A percentile compares a stretch with the other conserved stretches of the same genome.
phyloP scores from a whole-genome alignment of 2,888 invertebrate genomes.

The Sturmia bella region DNA sequence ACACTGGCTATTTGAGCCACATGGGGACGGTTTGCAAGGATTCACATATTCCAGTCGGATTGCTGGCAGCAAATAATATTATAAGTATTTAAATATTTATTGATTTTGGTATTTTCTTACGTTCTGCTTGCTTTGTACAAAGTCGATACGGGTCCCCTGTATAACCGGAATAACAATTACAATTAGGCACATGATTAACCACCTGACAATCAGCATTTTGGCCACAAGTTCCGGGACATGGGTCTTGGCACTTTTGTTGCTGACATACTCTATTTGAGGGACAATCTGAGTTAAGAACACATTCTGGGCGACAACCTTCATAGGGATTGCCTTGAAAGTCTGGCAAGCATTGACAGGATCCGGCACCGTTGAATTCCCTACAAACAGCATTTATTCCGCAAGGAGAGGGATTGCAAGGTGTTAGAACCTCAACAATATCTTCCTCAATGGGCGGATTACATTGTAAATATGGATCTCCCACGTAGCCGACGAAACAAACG shows the following conservation, averaged over 20 bases:
- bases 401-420: conserved; percentile 85
- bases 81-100: conserved; percentile 66
- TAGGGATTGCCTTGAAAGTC: conserved; percentile 91
- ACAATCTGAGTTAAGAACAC: conserved; percentile 88
- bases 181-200: conserved; percentile 87
- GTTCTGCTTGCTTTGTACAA: conserved; percentile 83
- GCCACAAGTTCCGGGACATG: conserved; percentile 90
- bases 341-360: conserved; percentile 87
- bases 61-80: conserved; percentile 71
- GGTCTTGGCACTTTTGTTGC: conserved; percentile 89
- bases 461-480: conserved; percentile 89
- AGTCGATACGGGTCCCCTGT: conserved; percentile 88
- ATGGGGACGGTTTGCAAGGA: conserved; percentile 88
- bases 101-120: conserved; percentile 82
- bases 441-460: conserved; percentile 82
- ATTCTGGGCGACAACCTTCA: conserved; percentile 89
- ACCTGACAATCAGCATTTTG: conserved; percentile 89
- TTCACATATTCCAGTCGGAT: conserved; percentile 81
- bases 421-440: conserved; percentile 82
- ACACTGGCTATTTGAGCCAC: conserved; percentile 89
- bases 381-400: conserved; percentile 89
- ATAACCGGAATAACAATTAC: conserved; percentile 87
- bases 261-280: conserved; percentile 87
- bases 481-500: conserved; percentile 85
- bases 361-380: conserved; percentile 85